phyloP scores from a whole-genome alignment of 2,797 vertebrate genomes.

The Pyrocephalus nanus region DNA sequence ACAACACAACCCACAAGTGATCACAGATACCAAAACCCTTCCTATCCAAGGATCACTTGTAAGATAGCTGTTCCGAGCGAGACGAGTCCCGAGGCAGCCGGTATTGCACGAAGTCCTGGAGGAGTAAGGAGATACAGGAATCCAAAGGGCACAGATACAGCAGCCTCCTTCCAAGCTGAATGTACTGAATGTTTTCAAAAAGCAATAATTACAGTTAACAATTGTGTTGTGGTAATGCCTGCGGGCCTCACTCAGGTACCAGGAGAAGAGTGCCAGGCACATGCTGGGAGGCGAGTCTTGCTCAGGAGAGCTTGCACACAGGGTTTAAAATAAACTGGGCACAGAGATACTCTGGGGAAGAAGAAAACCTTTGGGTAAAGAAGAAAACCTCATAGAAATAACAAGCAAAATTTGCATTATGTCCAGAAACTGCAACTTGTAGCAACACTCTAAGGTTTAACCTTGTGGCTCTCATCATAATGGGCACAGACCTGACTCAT shows the following conservation, averaged over 20 bases:
- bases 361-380: neutral
- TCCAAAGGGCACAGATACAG: neutral
- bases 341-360: accelerated
- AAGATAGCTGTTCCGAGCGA: neutral
- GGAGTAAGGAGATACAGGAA: neutral
- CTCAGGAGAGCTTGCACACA: neutral
- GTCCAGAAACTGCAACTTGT: neutral
- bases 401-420: accelerated
- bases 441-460: neutral
- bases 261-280: neutral
- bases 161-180: neutral
- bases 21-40: neutral
- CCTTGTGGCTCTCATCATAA: neutral
- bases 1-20: slow-evolving; percentile 4
- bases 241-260: neutral
- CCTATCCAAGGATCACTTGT: neutral
- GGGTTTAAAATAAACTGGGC: neutral
- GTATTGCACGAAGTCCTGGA: neutral
- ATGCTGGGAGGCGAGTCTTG: neutral
- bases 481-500: neutral
- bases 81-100: neutral
- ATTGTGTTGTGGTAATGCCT: slow-evolving; percentile 5
- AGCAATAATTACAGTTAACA: slow-evolving; percentile 15
- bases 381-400: neutral
- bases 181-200: neutral